These are phyloP conservation scores for Campoletis raptor DNA, from an alignment of 2,888 invertebrate genomes.

Conservation along the genomic window DNA sequence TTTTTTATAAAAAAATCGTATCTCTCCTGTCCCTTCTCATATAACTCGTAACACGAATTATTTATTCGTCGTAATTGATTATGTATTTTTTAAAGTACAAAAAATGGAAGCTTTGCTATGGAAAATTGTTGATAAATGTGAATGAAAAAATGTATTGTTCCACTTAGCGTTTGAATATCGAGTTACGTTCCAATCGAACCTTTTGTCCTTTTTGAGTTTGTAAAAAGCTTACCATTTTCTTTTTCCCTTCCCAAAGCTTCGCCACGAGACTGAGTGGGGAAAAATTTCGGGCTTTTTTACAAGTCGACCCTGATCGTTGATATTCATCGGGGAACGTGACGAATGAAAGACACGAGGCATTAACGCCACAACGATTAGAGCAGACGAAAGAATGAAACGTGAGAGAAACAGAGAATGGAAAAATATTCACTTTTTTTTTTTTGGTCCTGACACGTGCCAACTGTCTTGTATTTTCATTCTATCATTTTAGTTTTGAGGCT, in stretches of 20 bases:
- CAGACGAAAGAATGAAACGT: conserved; percentile 13
- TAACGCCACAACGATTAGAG: conserved; percentile 46
- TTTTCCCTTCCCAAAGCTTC: not conserved
- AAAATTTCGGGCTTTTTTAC: conserved; percentile 15
- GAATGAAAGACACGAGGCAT: conserved; percentile 26
- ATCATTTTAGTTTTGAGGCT: not conserved
- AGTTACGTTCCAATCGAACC: not conserved
- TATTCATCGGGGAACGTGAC: conserved; percentile 54
- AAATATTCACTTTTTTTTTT: conserved; percentile 1
- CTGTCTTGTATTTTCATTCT: not conserved
- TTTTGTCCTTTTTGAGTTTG: conserved; percentile 5
- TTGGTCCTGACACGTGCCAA: conserved; percentile 30
- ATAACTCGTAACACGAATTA: not conserved
- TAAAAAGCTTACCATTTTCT: not conserved
- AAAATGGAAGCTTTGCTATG: not conserved
- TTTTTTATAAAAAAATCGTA: not conserved
- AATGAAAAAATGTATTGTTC: not conserved
- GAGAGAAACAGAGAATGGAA: not conserved
- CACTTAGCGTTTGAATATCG: not conserved
- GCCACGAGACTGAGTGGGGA: not conserved
- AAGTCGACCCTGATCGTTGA: conserved; percentile 10
- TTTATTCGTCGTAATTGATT: not conserved
- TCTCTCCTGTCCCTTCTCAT: not conserved
- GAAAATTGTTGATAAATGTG: not conserved
- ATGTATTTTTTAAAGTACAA: not conserved